These are phyloP conservation scores for Smittia sp. DNA, from an alignment of 2,888 invertebrate species.

Conservation along the genomic window DNA sequence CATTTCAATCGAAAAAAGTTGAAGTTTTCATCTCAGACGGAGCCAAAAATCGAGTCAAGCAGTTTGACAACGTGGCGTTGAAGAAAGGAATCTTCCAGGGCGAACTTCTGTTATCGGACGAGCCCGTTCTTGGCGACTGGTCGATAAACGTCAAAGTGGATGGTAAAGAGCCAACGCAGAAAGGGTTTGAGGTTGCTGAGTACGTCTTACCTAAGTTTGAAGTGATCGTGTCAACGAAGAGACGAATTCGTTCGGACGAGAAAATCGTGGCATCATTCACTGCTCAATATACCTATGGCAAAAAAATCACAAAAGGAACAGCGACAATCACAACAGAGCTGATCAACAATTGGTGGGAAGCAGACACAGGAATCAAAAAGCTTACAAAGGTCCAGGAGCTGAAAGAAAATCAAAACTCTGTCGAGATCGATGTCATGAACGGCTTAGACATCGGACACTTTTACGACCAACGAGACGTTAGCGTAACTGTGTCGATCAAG, in stretches of 20 bases:
- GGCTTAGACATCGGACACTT: constrained; percentile 78
- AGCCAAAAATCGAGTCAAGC: constrained; percentile 66
- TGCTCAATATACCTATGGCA: constrained; percentile 81
- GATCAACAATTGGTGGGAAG: constrained; percentile 70
- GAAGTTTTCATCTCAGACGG: constrained; percentile 49
- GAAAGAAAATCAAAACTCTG: constrained; percentile 60
- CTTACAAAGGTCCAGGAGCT: constrained; percentile 62
- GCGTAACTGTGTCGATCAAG: constrained; percentile 84
- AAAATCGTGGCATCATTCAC: constrained; percentile 74
- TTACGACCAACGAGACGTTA: constrained; percentile 69
- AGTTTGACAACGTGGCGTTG: constrained; percentile 67
- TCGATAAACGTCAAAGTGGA: constrained; percentile 67
- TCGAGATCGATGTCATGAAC: constrained; percentile 73
- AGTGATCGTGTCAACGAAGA: constrained; percentile 76
- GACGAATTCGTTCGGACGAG: constrained; percentile 75
- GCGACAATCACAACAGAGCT: constrained; percentile 81
- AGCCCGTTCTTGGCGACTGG: constrained; percentile 87
- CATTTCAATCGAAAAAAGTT: constrained; percentile 58
- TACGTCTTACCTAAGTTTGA: constrained; percentile 93
- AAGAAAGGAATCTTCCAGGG: constrained; percentile 72
- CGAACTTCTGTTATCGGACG: constrained; percentile 72
- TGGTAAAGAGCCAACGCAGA: constrained; percentile 43
- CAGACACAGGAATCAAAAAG: constrained; percentile 57
- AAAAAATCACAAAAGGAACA: constrained; percentile 76
- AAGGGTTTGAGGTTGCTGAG: constrained; percentile 70